Percentiles rank a stretch among this genome's conserved stretches.
Conservation (phyloP, 2,113 vertebrate genomes). For the Grammomys dolichurus region DNA sequence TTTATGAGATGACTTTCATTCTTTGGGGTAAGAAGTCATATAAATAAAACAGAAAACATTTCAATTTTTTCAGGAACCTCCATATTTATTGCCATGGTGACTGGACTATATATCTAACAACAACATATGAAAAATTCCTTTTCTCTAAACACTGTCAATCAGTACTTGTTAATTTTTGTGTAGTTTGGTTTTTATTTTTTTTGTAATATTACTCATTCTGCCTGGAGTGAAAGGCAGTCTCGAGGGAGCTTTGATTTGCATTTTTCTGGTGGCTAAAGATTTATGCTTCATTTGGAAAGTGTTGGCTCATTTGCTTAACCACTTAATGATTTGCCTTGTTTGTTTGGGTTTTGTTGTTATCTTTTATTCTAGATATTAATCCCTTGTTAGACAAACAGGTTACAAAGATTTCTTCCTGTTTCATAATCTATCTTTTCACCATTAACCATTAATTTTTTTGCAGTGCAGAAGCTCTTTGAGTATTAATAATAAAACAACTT, state of each 20-base stretch:
- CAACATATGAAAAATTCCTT: background rate
- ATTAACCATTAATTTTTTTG: background rate
- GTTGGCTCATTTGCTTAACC: background rate
- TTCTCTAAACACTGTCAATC: too few species aligned
- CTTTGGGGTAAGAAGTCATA: background rate
- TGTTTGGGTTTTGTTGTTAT: background rate
- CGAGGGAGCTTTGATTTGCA: background rate
- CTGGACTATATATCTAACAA: background rate
- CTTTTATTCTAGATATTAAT: background rate
- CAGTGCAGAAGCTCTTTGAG: background rate
- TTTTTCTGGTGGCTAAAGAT: background rate
- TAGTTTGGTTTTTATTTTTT: background rate
- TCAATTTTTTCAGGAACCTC: background rate
- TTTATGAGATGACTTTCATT: background rate
- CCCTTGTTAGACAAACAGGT: background rate
- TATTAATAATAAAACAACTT: background rate
- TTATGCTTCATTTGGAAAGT: background rate
- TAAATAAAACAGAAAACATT: background rate
- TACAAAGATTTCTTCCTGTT: background rate
- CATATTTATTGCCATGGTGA: background rate
- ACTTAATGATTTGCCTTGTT: background rate
- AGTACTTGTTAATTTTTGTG: background rate
- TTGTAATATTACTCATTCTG: background rate
- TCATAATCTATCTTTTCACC: background rate
- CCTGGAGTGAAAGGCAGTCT: background rate